Base-by-base conservation (phyloP, 2,797 vertebrate species). In the Limosa lapponica region DNA sequence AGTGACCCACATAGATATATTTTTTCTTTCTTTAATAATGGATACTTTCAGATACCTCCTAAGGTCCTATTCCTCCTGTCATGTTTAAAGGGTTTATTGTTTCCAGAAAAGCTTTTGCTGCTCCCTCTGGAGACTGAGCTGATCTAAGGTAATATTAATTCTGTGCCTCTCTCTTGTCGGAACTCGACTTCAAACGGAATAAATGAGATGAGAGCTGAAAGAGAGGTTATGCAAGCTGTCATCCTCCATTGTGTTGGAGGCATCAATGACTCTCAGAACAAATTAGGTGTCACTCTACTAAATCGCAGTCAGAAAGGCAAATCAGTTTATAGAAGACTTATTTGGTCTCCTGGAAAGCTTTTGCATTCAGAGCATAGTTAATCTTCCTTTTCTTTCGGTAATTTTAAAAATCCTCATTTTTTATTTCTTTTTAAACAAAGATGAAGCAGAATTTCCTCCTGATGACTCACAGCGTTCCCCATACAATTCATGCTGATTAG, bases 211-310 rank as follows among this genome's bases (percentile, higher is more conserved):
- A 97, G 97, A 97, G 96, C 96, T 97, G 97, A 98, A 98, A 98
- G 98, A 97, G 97, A 98, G 97, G 98, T 98, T 98, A 98, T 98
- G 97, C 96, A 97, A 97, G 97, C 98, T 98, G 98, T 98, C 98
- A 98, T 97, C 96, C 83, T 78, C 96, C 96, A 98, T 98, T 98
- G 98, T 98, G 97, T 98, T 97, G 96, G 97, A 97, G 81, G 94
- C 96, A 96, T 97, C 97, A 96, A 95, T 96, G 95, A 97, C 96
- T 97, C 96, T 98, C 96, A 95, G 97, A 98, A 98, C 98, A 98
- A 98, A 98, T 98, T 98, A 98, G 96, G 95, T 98, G 97, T 97
- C 98, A 98, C 91, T 97, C 97, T 96, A 92, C 96, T 96, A 98
- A 98, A 98, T 97, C 97, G 81, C 95, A 97, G 97, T 97, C 97